Percentiles rank a stretch among this genome's conserved stretches.
These are phyloP conservation scores for Drosophila lacteicornis DNA, from an alignment of 1,140 invertebrate genomes.

Conservation along the genomic window DNA sequence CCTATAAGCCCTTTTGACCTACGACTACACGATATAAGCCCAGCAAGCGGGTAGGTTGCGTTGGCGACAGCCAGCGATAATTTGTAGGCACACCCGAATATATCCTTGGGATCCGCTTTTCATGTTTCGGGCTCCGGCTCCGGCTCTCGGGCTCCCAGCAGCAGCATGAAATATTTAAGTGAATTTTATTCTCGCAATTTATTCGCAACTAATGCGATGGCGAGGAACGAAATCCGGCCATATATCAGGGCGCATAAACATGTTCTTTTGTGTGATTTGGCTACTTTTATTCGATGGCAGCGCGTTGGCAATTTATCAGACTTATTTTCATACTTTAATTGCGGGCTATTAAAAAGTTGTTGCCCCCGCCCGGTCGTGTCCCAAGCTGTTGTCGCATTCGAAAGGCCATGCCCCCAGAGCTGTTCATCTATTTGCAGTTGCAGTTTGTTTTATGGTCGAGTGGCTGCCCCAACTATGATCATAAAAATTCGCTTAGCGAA, in stretches of 20 bases:
- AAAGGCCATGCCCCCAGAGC: constrained; percentile 32
- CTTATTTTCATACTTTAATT: constrained; percentile 65
- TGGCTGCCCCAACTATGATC: constrained; percentile 28
- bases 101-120: constrained; percentile 53
- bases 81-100: constrained; percentile 67
- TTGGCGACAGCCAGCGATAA: constrained; percentile 59
- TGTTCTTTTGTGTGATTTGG: constrained; percentile 68
- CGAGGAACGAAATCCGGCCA: constrained; percentile 30
- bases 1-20: neutral
- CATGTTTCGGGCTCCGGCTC: constrained; percentile 47
- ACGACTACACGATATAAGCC: neutral
- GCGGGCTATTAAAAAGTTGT: constrained; percentile 75
- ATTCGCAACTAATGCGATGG: constrained; percentile 70
- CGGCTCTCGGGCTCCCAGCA: neutral
- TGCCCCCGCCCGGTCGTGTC: constrained; percentile 56
- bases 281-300: constrained; percentile 36
- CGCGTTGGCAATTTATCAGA: constrained; percentile 46
- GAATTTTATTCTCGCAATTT: constrained; percentile 75
- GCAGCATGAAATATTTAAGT: constrained; percentile 72
- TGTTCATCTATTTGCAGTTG: constrained; percentile 65
- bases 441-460: constrained; percentile 61
- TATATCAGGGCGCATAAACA: constrained; percentile 62
- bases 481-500: constrained; percentile 68
- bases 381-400: constrained; percentile 60
- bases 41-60: constrained; percentile 38